Conservation (phyloP, 1,140 invertebrate genomes). For the Spodoptera frugiperda region DNA sequence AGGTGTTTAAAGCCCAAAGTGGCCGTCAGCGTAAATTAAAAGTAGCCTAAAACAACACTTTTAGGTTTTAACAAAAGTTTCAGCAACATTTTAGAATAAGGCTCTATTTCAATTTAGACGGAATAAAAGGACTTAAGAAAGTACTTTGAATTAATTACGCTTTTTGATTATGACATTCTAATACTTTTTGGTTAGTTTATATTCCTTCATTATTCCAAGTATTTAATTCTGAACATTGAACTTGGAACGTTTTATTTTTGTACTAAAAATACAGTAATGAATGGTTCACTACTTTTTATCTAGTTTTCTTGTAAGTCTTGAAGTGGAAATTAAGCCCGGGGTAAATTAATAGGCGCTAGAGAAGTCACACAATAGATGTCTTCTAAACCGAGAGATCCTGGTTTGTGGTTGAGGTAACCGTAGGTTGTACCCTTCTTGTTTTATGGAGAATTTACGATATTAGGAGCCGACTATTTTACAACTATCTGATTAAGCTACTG, state of each 20-base stretch:
- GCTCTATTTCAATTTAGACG: too few relatives aligned
- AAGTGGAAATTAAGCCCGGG: not conserved
- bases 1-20: not conserved
- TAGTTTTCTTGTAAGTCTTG: not conserved
- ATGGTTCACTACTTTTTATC: not conserved
- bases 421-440: not conserved
- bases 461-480: too few relatives aligned
- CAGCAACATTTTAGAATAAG: not conserved
- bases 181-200: not conserved
- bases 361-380: constrained; percentile 13
- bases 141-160: not conserved
- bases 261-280: too few relatives aligned
- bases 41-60: constrained; percentile 20
- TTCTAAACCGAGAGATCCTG: constrained; percentile 13
- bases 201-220: too few relatives aligned
- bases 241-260: too few relatives aligned
- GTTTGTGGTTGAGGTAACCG: constrained; percentile 1
- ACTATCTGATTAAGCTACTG: too few relatives aligned
- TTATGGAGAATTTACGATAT: too few relatives aligned
- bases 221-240: too few relatives aligned
- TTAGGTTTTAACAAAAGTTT: not conserved
- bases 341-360: constrained; percentile 23
- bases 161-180: not conserved
- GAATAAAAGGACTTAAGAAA: not conserved
- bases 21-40: not conserved